These are phyloP conservation scores for Lottia scabra DNA, from an alignment of 2,888 invertebrate species.

Conservation along the genomic window DNA sequence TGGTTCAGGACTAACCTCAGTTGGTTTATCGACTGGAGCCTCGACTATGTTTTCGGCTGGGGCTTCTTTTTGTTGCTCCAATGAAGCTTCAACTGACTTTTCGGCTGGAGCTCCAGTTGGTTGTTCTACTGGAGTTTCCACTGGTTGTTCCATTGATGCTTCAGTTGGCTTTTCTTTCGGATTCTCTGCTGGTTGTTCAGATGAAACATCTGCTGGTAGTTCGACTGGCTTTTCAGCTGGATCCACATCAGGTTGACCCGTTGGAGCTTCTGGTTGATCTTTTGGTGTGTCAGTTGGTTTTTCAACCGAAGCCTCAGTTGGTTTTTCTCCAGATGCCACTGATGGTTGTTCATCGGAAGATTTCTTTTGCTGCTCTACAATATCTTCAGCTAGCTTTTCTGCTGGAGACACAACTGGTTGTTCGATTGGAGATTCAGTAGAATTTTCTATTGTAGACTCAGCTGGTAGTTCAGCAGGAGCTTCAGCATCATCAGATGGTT, in stretches of 20 bases:
- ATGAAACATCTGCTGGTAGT: background rate
- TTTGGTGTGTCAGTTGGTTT: background rate
- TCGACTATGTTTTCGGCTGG: background rate
- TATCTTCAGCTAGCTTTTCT: background rate
- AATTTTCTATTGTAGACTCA: background rate
- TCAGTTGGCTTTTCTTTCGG: background rate
- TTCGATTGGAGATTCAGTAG: background rate
- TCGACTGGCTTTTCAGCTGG: background rate
- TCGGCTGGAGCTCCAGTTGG: background rate
- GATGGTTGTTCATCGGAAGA: background rate
- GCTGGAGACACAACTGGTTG: background rate
- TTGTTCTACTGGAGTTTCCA: background rate
- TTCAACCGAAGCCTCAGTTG: background rate
- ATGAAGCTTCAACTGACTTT: background rate
- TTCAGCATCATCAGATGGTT: background rate
- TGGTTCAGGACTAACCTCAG: background rate
- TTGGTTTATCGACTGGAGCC: background rate
- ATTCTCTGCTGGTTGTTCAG: background rate
- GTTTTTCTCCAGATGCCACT: background rate
- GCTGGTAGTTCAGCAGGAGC: background rate
- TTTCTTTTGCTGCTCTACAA: background rate
- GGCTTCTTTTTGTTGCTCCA: background rate
- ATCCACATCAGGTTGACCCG: background rate
- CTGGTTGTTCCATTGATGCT: background rate
- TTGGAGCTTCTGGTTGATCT: background rate